Evolutionary conservation across 2,797 vertebrate species (phyloP), one percentile per base, ranked within the genome.

Genomic region (Sciurus vulgaris): DNA sequence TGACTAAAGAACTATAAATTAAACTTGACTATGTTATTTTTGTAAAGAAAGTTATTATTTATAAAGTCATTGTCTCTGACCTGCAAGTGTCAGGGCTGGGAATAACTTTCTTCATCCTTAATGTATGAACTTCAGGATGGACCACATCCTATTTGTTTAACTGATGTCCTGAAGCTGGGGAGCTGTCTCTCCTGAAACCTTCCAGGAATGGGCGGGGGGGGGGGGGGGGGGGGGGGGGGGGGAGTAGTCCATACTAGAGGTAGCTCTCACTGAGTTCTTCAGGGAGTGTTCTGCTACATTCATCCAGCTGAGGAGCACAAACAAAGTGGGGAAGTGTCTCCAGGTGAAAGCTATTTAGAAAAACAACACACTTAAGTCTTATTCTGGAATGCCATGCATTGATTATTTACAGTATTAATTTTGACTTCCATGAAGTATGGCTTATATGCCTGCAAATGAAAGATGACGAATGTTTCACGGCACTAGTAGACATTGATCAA

Each of bases 321-420:
- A 26, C 22, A 67, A 63, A 49, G 7, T 0, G 35, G 7, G 18
- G 18, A 12, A 33, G 33, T 38, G 12, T 72, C 65, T 22, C 56
- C n/a, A 65, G 33, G 41, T 85, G 18, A 33, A 78, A 74, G n/a
- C 5, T 77, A 20, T 44, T 56, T 28, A n/a, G 70, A 67, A 82
- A 78, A 86, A 13, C 6, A 65, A 73, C 20, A 1, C 38, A 9
- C 28, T 74, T 61, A 12, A 11, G 30, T 86, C 38, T 81, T 18
- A 14, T 28, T 65, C 35, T 56, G 54, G 22, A 81, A 70, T 22
- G 86, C 26, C 0, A 56, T 5, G 17, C 41, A 7, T 7, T 59
- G 86, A 54, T 59, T 35, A 63, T 72, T 95, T 95, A 54, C 38
- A 33, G 14, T 59, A 38, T 97, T 88, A 28, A 33, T 89, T 92